phyloP scores from a whole-genome alignment of 2,113 vertebrate genomes.

The Stercorarius parasiticus region DNA sequence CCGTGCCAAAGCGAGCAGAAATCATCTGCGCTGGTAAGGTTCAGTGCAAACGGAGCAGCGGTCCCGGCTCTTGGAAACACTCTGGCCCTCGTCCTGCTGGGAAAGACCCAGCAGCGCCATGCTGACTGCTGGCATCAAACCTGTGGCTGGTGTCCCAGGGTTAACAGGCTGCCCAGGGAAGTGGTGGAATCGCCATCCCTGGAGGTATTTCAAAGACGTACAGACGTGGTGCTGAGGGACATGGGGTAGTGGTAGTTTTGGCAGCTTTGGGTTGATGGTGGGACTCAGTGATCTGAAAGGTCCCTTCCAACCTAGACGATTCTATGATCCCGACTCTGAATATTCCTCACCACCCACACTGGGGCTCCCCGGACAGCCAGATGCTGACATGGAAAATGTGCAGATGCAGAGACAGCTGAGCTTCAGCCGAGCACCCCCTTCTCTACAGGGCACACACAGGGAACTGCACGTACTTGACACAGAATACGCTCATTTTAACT shows the following conservation, averaged over 20 bases:
- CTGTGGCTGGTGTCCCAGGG: background rate
- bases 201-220: background rate
- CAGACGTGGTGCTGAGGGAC: background rate
- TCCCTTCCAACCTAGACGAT: background rate
- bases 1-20: background rate
- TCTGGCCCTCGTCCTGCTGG: accelerated
- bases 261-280: background rate
- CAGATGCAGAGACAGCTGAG: background rate
- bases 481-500: background rate
- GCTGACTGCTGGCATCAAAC: background rate
- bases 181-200: background rate
- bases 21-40: too few relatives aligned
- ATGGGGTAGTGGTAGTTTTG: background rate
- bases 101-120: background rate
- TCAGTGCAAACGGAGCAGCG: accelerated
- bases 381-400: background rate
- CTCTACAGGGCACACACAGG: accelerated
- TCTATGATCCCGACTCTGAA: accelerated
- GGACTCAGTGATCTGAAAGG: background rate
- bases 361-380: background rate
- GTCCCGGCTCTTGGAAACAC: accelerated
- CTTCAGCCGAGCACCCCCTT: accelerated
- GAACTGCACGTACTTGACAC: too few relatives aligned
- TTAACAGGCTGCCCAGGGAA: background rate
- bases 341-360: background rate